Evolutionary conservation across 2,797 vertebrate genomes (phyloP).

Genomic region (Myripristis murdjan): DNA sequence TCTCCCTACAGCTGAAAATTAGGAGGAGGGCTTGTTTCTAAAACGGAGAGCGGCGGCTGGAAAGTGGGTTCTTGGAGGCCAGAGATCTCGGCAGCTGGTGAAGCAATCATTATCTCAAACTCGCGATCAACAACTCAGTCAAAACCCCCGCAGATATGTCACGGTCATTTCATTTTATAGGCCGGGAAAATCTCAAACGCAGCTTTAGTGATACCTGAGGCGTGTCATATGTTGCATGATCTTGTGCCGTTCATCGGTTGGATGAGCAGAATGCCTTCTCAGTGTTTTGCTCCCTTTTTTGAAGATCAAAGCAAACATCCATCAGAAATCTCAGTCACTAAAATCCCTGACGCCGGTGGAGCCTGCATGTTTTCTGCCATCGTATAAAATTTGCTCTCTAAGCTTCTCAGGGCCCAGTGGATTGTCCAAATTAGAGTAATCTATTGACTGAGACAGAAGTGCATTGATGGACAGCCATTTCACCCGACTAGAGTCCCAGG

Average conservation of each 20-base stretch:
- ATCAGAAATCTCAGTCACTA: neutral
- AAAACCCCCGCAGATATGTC: neutral
- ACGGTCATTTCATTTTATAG: neutral
- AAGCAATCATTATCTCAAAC: no score
- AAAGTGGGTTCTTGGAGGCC: no score
- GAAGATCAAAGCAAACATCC: conserved; percentile 4
- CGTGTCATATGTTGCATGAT: neutral
- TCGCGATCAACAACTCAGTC: no score
- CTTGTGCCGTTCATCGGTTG: neutral
- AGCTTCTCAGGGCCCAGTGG: neutral
- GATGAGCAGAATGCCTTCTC: neutral
- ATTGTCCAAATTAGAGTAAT: conserved; percentile 16
- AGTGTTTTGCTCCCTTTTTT: neutral
- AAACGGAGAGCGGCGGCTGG: neutral
- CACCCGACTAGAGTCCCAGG: neutral
- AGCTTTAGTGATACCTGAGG: neutral
- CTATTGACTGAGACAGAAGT: conserved; percentile 18
- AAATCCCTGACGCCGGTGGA: no score
- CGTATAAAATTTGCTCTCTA: neutral
- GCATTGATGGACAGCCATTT: neutral
- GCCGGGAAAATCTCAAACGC: neutral
- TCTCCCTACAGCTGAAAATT: no score
- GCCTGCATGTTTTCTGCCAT: neutral
- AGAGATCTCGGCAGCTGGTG: no score
- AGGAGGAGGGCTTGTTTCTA: neutral